A percentile compares a stretch with the other conserved stretches of the same genome.
Evolutionary conservation across 2,797 vertebrate species (phyloP).

Genomic region (Gymnodraco acuticeps): DNA sequence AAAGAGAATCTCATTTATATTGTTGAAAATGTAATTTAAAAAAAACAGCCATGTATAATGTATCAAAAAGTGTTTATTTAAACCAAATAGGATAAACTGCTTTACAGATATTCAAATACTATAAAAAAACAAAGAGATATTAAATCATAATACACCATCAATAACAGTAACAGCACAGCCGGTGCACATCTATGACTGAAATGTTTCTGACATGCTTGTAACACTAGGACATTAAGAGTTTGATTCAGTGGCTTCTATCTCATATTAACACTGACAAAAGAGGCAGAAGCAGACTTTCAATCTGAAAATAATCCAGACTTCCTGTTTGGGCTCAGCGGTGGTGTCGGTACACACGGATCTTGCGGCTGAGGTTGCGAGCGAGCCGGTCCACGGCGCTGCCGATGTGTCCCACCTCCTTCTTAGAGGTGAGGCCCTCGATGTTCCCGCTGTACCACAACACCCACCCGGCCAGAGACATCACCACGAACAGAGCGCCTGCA

Average conservation of each 20-base stretch:
- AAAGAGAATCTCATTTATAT: not conserved
- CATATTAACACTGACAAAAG: constrained; percentile 13
- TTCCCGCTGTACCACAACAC: constrained; percentile 95
- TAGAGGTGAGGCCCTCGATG: constrained; percentile 87
- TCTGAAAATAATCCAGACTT: not conserved
- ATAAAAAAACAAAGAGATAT: not conserved
- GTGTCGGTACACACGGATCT: constrained; percentile 69
- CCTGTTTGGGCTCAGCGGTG: constrained; percentile 34
- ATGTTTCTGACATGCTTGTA: constrained; percentile 16
- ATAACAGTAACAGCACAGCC: constrained; percentile 11
- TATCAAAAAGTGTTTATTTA: constrained; percentile 57
- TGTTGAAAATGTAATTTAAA: not conserved
- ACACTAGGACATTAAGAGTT: not conserved
- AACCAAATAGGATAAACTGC: constrained; percentile 1
- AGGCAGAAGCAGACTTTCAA: not conserved
- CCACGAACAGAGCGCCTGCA: constrained; percentile 86
- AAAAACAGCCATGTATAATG: not conserved
- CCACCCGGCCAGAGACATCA: constrained; percentile 90
- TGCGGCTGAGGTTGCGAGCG: constrained; percentile 89
- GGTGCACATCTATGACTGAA: constrained; percentile 7
- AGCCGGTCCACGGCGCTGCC: constrained; percentile 86
- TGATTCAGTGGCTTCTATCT: not conserved
- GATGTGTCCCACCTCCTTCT: constrained; percentile 86
- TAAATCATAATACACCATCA: constrained; percentile 6
- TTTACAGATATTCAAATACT: not conserved